Conservation (phyloP, 2,113 vertebrate genomes). For the Sula dactylatra region DNA sequence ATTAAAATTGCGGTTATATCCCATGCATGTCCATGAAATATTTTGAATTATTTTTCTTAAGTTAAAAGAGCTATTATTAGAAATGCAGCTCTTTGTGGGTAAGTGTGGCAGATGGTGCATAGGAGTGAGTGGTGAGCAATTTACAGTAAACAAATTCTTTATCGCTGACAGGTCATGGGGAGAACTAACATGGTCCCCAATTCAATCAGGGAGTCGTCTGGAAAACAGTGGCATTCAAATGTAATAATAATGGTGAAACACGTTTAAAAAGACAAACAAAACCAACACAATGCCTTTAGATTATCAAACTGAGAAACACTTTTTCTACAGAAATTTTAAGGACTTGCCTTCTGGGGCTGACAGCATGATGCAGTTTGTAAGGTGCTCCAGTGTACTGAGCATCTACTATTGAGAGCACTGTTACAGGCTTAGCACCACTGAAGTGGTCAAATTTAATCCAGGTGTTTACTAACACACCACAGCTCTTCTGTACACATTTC, state of each 20-base stretch:
- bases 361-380: slow-evolving; percentile 17
- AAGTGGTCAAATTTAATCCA: slow-evolving; percentile 36
- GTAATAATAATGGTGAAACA: slow-evolving; percentile 40
- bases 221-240: slow-evolving; percentile 64
- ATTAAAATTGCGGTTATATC: neutral
- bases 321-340: slow-evolving; percentile 14
- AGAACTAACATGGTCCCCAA: slow-evolving; percentile 74
- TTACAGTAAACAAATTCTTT: slow-evolving; percentile 97
- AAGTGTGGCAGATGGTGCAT: slow-evolving; percentile 86
- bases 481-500: neutral
- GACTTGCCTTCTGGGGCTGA: neutral
- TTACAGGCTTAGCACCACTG: neutral
- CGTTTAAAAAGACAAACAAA: slow-evolving; percentile 36
- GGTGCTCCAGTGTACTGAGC: neutral
- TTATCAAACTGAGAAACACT: neutral
- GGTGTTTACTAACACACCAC: neutral
- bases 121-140: slow-evolving; percentile 80
- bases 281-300: neutral
- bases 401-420: neutral
- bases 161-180: slow-evolving; percentile 89
- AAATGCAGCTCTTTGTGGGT: slow-evolving; percentile 59
- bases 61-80: slow-evolving; percentile 78
- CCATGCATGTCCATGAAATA: neutral
- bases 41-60: slow-evolving; percentile 56
- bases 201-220: slow-evolving; percentile 73